phyloP scores from a whole-genome alignment of 2,113 vertebrate genomes.

The Tyrannus savana region DNA sequence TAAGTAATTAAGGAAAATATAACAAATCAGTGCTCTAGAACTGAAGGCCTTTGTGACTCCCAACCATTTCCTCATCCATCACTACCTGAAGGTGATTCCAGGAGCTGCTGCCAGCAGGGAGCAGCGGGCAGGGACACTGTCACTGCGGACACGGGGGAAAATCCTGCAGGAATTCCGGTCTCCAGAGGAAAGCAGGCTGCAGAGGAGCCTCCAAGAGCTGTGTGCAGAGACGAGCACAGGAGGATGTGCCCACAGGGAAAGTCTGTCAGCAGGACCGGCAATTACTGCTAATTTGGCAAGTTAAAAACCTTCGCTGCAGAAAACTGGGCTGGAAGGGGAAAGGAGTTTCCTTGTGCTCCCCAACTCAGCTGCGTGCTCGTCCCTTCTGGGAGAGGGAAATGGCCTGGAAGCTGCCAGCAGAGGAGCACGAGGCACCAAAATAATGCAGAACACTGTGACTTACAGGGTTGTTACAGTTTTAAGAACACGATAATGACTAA shows the following conservation, averaged over 20 bases:
- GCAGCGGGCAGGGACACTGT: not conserved
- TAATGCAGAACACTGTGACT: accelerated
- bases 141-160: accelerated
- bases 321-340: not conserved
- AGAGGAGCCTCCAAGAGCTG: not conserved
- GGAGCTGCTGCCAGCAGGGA: not conserved
- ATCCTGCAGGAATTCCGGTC: accelerated
- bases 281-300: not conserved
- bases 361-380: accelerated
- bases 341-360: not conserved
- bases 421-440: accelerated
- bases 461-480: accelerated
- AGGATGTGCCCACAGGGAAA: accelerated
- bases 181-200: accelerated
- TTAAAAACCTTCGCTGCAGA: not conserved
- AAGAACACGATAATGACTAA: not conserved
- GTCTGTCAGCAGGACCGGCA: not conserved
- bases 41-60: not conserved
- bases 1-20: not conserved
- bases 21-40: not conserved
- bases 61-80: accelerated
- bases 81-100: accelerated
- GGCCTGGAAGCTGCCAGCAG: not conserved
- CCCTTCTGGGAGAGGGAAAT: not conserved
- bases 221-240: not conserved